These are phyloP conservation scores for Nomada fucata DNA, from an alignment of 2,888 invertebrate species.

Conservation along the genomic window DNA sequence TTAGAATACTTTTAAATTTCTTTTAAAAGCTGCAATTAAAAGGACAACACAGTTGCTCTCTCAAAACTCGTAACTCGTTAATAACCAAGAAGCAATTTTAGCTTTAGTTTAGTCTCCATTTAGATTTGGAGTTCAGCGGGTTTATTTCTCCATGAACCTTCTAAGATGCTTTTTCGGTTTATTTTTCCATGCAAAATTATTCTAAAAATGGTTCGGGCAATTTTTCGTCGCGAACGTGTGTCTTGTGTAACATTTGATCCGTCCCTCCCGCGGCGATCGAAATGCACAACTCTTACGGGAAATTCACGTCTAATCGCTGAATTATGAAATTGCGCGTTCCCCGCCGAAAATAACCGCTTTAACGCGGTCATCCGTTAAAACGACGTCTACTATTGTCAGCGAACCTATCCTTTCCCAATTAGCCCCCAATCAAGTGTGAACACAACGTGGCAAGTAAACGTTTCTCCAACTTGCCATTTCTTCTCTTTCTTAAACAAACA, in stretches of 20 bases:
- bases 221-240: slow-evolving; percentile 6
- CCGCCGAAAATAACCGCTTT: slow-evolving; percentile 41
- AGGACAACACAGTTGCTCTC: too few relatives aligned
- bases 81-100: too few relatives aligned
- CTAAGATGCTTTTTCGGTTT: neutral
- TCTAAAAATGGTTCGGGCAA: slow-evolving; percentile 11
- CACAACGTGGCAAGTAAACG: neutral
- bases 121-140: neutral
- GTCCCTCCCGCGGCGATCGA: slow-evolving; percentile 29
- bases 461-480: neutral
- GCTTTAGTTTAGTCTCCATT: too few relatives aligned
- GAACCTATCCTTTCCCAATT: slow-evolving; percentile 18
- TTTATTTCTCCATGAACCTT: neutral
- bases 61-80: too few relatives aligned
- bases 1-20: too few relatives aligned
- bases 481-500: neutral
- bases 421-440: neutral
- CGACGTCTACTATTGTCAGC: slow-evolving; percentile 20
- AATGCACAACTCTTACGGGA: slow-evolving; percentile 61
- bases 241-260: slow-evolving; percentile 27
- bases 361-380: slow-evolving; percentile 37
- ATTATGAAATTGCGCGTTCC: slow-evolving; percentile 65
- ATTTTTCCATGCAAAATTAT: neutral
- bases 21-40: too few relatives aligned
- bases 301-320: slow-evolving; percentile 66